A percentile compares a stretch with the other conserved stretches of the same genome.
Evolutionary conservation across 2,888 invertebrate species (phyloP).

Genomic region (Platynereis dumerilii): DNA sequence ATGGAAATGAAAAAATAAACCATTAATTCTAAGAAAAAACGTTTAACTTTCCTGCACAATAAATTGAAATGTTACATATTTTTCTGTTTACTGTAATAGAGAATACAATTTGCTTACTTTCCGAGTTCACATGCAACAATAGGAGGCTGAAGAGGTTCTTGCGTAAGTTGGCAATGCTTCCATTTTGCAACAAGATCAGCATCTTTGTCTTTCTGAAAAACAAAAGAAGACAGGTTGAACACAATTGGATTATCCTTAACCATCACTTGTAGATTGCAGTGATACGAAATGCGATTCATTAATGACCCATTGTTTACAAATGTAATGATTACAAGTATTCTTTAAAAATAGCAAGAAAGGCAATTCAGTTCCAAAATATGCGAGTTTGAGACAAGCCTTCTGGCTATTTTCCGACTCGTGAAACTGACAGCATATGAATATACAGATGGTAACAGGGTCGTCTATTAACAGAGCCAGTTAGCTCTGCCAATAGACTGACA

Average conservation of each 20-base stretch:
- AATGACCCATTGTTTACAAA: too few relatives aligned
- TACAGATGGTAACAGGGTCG: too few relatives aligned
- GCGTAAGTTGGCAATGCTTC: conserved; percentile 91
- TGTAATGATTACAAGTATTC: too few relatives aligned
- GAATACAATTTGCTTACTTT: conserved; percentile 55
- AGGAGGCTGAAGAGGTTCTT: conserved; percentile 79
- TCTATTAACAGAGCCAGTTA: too few relatives aligned
- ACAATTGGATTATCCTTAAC: not conserved
- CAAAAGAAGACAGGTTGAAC: conserved; percentile 14
- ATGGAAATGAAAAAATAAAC: not conserved
- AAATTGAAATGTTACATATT: not conserved
- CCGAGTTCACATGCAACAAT: conserved; percentile 92
- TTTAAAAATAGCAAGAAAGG: too few relatives aligned
- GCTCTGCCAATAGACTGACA: too few relatives aligned
- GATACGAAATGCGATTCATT: too few relatives aligned
- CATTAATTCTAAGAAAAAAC: not conserved
- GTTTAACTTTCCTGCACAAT: not conserved
- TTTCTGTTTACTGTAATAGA: not conserved
- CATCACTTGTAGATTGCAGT: too few relatives aligned
- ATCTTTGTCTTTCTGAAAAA: conserved; percentile 87
- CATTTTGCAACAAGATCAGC: conserved; percentile 92
- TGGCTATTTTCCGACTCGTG: too few relatives aligned
- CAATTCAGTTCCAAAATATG: too few relatives aligned
- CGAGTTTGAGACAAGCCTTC: too few relatives aligned
- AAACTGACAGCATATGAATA: too few relatives aligned